A percentile compares a stretch with the other conserved stretches of the same genome.
These are phyloP conservation scores for Zophobas atratus DNA, from an alignment of 1,140 invertebrate genomes.

Conservation along the genomic window DNA sequence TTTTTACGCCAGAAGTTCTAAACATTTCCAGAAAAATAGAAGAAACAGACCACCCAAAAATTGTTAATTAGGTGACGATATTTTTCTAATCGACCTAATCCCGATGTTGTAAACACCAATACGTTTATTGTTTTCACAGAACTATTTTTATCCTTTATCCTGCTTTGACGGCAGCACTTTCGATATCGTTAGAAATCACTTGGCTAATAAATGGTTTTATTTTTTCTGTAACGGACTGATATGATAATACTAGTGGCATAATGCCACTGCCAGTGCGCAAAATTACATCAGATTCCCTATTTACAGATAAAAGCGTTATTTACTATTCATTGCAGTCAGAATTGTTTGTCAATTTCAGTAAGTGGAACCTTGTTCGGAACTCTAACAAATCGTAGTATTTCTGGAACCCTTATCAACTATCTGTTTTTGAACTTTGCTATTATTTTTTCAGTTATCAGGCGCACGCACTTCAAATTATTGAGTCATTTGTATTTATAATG, in stretches of 20 bases:
- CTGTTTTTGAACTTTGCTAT: not conserved
- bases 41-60: too few species aligned
- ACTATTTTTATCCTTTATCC: not conserved
- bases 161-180: not conserved
- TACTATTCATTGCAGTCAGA: too few species aligned
- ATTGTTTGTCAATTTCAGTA: too few species aligned
- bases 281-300: not conserved
- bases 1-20: not conserved
- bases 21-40: not conserved
- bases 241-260: too few species aligned
- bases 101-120: too few species aligned
- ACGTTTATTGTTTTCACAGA: too few species aligned
- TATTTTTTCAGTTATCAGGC: not conserved
- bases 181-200: not conserved
- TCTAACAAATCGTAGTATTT: not conserved
- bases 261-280: not conserved
- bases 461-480: too few species aligned
- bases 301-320: too few species aligned
- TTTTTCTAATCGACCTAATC: too few species aligned
- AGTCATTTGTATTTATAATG: too few species aligned
- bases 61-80: too few species aligned
- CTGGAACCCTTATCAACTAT: not conserved
- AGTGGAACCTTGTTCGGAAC: not conserved
- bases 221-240: too few species aligned
- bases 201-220: not conserved